Conservation (phyloP, 2,888 invertebrate species). For the Zygothrica quintamaculata region DNA sequence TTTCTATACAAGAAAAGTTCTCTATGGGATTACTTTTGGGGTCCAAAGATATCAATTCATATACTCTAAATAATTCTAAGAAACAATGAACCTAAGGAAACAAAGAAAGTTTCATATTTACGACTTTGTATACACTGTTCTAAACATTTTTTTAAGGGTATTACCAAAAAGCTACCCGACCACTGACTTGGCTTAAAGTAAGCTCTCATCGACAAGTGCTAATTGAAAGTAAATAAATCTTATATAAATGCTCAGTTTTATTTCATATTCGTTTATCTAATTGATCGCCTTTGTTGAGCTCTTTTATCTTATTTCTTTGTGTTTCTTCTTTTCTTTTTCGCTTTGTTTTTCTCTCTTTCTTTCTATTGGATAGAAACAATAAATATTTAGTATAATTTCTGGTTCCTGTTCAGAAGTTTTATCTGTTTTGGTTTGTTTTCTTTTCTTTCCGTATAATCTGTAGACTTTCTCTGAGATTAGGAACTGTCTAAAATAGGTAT, state of each 20-base stretch:
- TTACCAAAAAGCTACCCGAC: too few species aligned
- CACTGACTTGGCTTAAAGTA: background rate
- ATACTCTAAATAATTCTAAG: too few species aligned
- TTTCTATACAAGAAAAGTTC: slow-evolving; percentile 20
- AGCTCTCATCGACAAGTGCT: background rate
- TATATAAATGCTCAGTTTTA: slow-evolving; percentile 21
- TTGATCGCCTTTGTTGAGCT: slow-evolving; percentile 40
- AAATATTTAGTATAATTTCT: slow-evolving; percentile 18
- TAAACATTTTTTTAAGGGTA: too few species aligned
- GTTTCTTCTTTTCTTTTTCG: slow-evolving; percentile 16
- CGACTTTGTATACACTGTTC: too few species aligned
- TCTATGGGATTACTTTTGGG: too few species aligned
- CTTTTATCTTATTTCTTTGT: slow-evolving; percentile 35
- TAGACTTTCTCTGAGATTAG: slow-evolving; percentile 1
- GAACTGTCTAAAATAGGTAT: background rate
- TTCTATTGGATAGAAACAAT: background rate
- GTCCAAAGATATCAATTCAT: too few species aligned
- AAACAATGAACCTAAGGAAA: too few species aligned
- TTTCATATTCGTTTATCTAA: slow-evolving; percentile 36
- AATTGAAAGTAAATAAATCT: slow-evolving; percentile 45
- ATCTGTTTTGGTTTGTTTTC: background rate
- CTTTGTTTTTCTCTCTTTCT: slow-evolving; percentile 10
- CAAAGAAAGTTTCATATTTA: too few species aligned
- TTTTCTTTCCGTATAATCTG: background rate
- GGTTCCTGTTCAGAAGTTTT: slow-evolving; percentile 3